Percentiles rank a stretch among this genome's conserved stretches.
phyloP scores from a whole-genome alignment of 2,888 invertebrate species.

The Leucania comma region DNA sequence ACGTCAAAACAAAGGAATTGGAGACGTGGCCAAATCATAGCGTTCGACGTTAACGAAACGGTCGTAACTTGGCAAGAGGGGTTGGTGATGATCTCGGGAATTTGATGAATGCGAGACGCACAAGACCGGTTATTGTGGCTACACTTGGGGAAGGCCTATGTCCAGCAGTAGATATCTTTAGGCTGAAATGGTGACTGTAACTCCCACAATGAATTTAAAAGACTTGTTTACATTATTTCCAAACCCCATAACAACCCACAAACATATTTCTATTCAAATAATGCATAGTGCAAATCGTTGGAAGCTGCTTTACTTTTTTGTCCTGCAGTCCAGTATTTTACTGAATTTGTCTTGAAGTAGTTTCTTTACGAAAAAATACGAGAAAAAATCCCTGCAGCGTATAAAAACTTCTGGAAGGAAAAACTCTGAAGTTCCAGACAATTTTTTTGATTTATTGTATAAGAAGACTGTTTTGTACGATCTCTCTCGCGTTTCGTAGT shows the following conservation, averaged over 20 bases:
- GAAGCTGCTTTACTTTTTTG: neutral
- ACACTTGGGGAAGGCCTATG: too few species aligned
- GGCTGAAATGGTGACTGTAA: neutral
- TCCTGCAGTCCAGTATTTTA: slow-evolving; percentile 28
- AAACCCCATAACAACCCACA: neutral
- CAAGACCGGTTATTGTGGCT: too few species aligned
- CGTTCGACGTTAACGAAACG: too few species aligned
- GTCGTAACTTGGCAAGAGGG: too few species aligned
- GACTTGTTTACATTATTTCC: neutral
- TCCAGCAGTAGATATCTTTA: too few species aligned
- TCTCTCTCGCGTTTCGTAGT: slow-evolving; percentile 61
- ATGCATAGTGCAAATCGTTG: neutral
- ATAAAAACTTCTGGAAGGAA: slow-evolving; percentile 41
- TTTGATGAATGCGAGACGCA: too few species aligned
- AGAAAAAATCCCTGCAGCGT: slow-evolving; percentile 22
- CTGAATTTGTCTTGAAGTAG: slow-evolving; percentile 24
- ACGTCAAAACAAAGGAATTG: too few species aligned
- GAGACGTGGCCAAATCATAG: too few species aligned
- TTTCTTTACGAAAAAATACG: slow-evolving; percentile 24
- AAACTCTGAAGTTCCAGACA: slow-evolving; percentile 37
- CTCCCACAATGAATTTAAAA: slow-evolving; percentile 1
- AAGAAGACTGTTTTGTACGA: slow-evolving; percentile 56
- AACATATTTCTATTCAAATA: slow-evolving; percentile 8
- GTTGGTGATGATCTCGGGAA: too few species aligned
- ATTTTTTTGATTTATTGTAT: slow-evolving; percentile 58